Percentiles rank a stretch among this genome's conserved stretches.
Evolutionary conservation across 1,140 invertebrate species (phyloP).

Genomic region (Drosophila sucinea): DNA sequence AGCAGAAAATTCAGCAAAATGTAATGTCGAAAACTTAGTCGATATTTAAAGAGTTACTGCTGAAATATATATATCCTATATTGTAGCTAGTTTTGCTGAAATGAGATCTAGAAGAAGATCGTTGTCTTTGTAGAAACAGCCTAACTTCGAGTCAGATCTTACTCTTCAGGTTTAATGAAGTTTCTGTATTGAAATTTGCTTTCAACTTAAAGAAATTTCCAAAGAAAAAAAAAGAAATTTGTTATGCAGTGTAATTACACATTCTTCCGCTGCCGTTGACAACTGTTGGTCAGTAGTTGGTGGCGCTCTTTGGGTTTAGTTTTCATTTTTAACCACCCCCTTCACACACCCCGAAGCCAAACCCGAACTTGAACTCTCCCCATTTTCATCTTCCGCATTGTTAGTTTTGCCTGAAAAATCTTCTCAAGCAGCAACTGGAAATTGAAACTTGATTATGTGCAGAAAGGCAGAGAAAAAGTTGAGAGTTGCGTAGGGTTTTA

Average conservation of each 20-base stretch:
- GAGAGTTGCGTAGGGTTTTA: not conserved
- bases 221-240: not conserved
- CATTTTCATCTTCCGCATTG: constrained; percentile 54
- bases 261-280: constrained; percentile 53
- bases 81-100: too few species aligned
- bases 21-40: too few species aligned
- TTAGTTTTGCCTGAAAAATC: constrained; percentile 62
- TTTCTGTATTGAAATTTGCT: too few species aligned
- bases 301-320: constrained; percentile 21
- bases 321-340: not conserved
- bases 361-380: not conserved
- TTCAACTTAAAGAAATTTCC: too few species aligned
- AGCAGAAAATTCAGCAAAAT: not conserved
- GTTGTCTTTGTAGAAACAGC: too few species aligned
- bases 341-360: constrained; percentile 3
- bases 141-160: too few species aligned
- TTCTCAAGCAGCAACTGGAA: constrained; percentile 66
- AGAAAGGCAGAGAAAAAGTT: constrained; percentile 67
- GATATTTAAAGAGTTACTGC: too few species aligned
- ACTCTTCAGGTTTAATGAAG: too few species aligned
- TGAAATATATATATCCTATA: too few species aligned
- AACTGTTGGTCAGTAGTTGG: constrained; percentile 60
- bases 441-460: constrained; percentile 81
- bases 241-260: constrained; percentile 60
- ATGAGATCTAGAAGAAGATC: too few species aligned